Conservation (phyloP, 1,140 invertebrate species). For the Oedothorax gibbosus region DNA sequence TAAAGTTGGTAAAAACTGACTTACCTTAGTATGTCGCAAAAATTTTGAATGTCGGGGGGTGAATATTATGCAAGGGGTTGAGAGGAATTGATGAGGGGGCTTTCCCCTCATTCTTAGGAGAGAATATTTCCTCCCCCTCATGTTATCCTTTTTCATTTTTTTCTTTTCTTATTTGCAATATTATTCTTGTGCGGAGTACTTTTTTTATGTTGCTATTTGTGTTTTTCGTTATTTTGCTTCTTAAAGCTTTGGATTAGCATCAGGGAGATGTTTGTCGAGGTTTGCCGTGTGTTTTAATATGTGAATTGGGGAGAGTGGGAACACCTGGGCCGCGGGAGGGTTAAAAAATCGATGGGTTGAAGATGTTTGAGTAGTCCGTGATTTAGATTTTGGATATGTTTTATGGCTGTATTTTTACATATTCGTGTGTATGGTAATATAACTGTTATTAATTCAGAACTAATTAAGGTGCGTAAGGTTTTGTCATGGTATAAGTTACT, state of each 20-base stretch:
- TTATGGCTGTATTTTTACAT: too few relatives aligned
- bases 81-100: background rate
- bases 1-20: too few relatives aligned
- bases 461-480: too few relatives aligned
- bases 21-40: too few relatives aligned
- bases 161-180: background rate
- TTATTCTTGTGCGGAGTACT: background rate
- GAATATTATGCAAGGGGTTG: too few relatives aligned
- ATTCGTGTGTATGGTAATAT: too few relatives aligned
- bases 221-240: background rate
- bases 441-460: too few relatives aligned
- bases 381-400: too few relatives aligned
- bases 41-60: too few relatives aligned
- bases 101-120: background rate
- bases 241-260: slow-evolving; percentile 13
- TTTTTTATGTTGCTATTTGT: background rate
- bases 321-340: background rate
- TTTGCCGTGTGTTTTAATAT: background rate
- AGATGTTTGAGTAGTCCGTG: too few relatives aligned
- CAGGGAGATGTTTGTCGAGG: slow-evolving; percentile 19
- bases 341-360: too few relatives aligned
- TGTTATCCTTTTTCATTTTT: slow-evolving; percentile 11
- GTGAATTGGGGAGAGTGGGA: slow-evolving; percentile 15
- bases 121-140: slow-evolving; percentile 16
- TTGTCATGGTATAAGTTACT: too few relatives aligned